Base-by-base conservation (phyloP, 2,113 vertebrate genomes). In the Sialia sialis region DNA sequence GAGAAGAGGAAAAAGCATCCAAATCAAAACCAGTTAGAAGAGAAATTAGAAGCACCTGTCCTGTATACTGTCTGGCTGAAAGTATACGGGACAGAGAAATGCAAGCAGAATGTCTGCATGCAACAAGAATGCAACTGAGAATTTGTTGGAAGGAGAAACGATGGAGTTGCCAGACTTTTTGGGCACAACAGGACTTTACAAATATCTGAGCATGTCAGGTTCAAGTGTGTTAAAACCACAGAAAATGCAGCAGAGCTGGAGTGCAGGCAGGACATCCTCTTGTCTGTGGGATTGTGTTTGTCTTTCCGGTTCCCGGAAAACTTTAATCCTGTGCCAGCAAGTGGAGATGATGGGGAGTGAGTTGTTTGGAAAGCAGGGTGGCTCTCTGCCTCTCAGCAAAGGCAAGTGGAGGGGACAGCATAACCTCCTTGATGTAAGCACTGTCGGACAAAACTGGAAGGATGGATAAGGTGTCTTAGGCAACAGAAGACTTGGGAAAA, bases 341-440 rank as follows among this genome's bases (percentile, higher is more conserved):
- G 38, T 0, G 0, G 27, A 25, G 21, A 6, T 43, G 44, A 29
- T 0, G 0, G 20, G 13, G 22, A 84, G 5, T 1, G 2, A 70
- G 16, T 48, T 14, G 13, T 78, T 85, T 2, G 3, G 43, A 62
- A 36, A 62, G 46, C 46, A 48, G 27, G 4, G n/a, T 0, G 3
- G 44, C 60, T 87, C 76, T 34, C 39, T 83, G 59, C 30, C 68
- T 46, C 39, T 44, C 7, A 4, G 46, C 55, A 68, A 77, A 79
- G 51, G 18, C 43, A 44, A 29, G 22, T 7, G 10, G 7, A 44
- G 43, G 41, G 22, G 15, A 38, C 46, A 54, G 29, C 3, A 1
- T 17, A n/a, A 39, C 19, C 17, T 84, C 21, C 25, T 49, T 38
- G 17, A 25, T 27, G 5, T 27, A 10, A 43, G 32, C 0, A 0